Percentiles rank a stretch among this genome's conserved stretches.
phyloP scores from a whole-genome alignment of 2,888 invertebrate species.

The Caenorhabditis plicata region DNA sequence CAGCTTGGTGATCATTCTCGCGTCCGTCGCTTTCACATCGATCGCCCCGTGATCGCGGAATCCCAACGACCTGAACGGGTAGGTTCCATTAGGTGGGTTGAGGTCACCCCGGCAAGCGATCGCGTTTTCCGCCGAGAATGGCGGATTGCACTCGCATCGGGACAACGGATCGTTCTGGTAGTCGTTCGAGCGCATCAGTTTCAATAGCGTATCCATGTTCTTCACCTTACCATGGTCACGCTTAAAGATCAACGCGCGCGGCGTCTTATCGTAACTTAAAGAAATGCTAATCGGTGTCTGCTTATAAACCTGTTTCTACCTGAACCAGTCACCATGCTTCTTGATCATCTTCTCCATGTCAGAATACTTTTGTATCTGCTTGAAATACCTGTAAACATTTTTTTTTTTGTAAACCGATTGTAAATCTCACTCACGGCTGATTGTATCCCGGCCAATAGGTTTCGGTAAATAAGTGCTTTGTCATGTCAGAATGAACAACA shows the following conservation, averaged over 20 bases:
- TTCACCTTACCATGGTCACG: slow-evolving; percentile 72
- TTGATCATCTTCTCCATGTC: slow-evolving; percentile 71
- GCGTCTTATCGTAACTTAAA: slow-evolving; percentile 47
- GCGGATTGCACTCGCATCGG: slow-evolving; percentile 74
- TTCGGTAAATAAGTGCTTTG: slow-evolving; percentile 63
- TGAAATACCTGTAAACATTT: slow-evolving; percentile 68
- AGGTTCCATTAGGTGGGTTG: slow-evolving; percentile 75
- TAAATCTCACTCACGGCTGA: too few relatives aligned
- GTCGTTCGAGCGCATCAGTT: slow-evolving; percentile 75
- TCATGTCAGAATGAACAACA: slow-evolving; percentile 55
- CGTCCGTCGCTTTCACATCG: slow-evolving; percentile 72
- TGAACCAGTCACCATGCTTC: slow-evolving; percentile 72
- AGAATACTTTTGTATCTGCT: slow-evolving; percentile 73
- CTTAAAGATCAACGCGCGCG: slow-evolving; percentile 66
- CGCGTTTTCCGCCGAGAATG: slow-evolving; percentile 76
- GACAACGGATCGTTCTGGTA: slow-evolving; percentile 75
- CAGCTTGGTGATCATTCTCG: slow-evolving; percentile 59
- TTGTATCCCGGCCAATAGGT: slow-evolving; percentile 79
- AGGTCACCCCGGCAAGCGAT: slow-evolving; percentile 76
- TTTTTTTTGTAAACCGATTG: slow-evolving; percentile 68
- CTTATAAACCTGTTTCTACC: slow-evolving; percentile 64
- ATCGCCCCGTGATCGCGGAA: slow-evolving; percentile 75
- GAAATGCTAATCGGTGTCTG: not conserved
- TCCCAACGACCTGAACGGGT: slow-evolving; percentile 73
- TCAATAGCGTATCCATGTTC: slow-evolving; percentile 72